Evolutionary conservation across 2,113 vertebrate genomes (phyloP).

Genomic region (Scomber colias): DNA sequence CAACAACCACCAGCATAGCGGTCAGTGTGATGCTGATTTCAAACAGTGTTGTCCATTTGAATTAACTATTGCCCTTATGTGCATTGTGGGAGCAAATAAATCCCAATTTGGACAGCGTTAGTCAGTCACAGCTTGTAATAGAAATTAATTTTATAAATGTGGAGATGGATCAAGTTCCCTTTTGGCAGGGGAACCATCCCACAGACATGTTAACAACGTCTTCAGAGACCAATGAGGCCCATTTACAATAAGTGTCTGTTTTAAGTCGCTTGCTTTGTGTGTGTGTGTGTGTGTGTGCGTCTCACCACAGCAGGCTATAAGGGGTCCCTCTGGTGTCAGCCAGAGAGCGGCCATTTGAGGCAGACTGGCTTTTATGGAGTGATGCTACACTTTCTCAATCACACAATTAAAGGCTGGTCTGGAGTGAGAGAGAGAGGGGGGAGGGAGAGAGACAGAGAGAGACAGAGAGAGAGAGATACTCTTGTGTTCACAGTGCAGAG

Average conservation of each 20-base stretch:
- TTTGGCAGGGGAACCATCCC: conserved; percentile 69
- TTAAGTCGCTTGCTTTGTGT: conserved; percentile 71
- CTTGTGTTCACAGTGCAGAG: conserved; percentile 36
- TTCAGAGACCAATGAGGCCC: conserved; percentile 80
- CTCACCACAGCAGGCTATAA: conserved; percentile 70
- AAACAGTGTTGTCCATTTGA: conserved; percentile 53
- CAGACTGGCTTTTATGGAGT: conserved; percentile 81
- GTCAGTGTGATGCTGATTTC: conserved; percentile 31
- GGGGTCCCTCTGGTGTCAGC: conserved; percentile 80
- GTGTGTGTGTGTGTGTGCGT: conserved; percentile 43
- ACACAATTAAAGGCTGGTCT: conserved; percentile 80
- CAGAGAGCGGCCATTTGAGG: conserved; percentile 78
- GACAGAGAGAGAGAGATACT: neutral
- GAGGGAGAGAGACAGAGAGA: conserved; percentile 8
- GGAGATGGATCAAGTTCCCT: conserved; percentile 80
- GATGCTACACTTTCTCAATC: conserved; percentile 84
- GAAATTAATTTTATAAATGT: conserved; percentile 83
- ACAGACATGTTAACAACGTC: conserved; percentile 83
- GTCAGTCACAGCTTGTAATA: conserved; percentile 74
- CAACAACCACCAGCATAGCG: neutral
- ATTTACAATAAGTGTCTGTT: conserved; percentile 84
- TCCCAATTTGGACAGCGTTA: conserved; percentile 63
- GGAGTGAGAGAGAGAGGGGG: conserved; percentile 47
- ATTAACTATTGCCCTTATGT: conserved; percentile 16
- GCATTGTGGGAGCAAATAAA: conserved; percentile 68